Conservation (phyloP, 1,140 invertebrate genomes). For the Magallana ariakensis region DNA sequence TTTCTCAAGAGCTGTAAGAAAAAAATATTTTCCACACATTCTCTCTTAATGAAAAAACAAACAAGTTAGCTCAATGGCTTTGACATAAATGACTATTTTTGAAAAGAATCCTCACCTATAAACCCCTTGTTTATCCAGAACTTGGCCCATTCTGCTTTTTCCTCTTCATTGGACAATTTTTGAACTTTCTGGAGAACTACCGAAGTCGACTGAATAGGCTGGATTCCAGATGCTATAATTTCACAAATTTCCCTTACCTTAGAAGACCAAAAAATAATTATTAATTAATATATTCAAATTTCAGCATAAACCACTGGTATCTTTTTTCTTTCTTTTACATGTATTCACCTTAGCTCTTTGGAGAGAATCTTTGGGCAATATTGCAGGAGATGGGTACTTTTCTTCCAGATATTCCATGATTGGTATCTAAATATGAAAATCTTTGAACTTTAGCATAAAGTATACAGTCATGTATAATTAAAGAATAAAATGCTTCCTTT, state of each 20-base stretch:
- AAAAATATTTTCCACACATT: background rate
- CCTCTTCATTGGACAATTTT: slow-evolving; percentile 63
- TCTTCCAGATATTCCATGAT: slow-evolving; percentile 98
- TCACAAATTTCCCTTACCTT: slow-evolving; percentile 87
- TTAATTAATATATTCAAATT: too few species aligned
- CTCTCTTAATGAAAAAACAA: too few species aligned
- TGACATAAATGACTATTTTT: too few species aligned
- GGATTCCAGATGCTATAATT: slow-evolving; percentile 94
- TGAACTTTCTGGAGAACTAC: slow-evolving; percentile 82
- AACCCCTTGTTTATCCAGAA: slow-evolving; percentile 95
- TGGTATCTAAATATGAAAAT: slow-evolving; percentile 83
- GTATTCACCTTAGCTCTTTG: slow-evolving; percentile 67
- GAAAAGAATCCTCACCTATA: slow-evolving; percentile 79
- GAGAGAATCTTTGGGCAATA: slow-evolving; percentile 83
- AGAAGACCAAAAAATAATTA: slow-evolving; percentile 26
- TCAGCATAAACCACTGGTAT: too few species aligned
- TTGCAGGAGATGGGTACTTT: slow-evolving; percentile 88
- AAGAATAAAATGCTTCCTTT: background rate
- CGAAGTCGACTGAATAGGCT: slow-evolving; percentile 97
- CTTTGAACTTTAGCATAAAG: background rate
- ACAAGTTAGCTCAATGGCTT: too few species aligned
- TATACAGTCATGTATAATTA: background rate
- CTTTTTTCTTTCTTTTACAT: background rate
- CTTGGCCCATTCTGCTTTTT: slow-evolving; percentile 87
- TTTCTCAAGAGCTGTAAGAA: slow-evolving; percentile 89